These are phyloP conservation scores for Gymnorhina tibicen DNA, from an alignment of 2,113 vertebrate genomes.

Conservation along the genomic window DNA sequence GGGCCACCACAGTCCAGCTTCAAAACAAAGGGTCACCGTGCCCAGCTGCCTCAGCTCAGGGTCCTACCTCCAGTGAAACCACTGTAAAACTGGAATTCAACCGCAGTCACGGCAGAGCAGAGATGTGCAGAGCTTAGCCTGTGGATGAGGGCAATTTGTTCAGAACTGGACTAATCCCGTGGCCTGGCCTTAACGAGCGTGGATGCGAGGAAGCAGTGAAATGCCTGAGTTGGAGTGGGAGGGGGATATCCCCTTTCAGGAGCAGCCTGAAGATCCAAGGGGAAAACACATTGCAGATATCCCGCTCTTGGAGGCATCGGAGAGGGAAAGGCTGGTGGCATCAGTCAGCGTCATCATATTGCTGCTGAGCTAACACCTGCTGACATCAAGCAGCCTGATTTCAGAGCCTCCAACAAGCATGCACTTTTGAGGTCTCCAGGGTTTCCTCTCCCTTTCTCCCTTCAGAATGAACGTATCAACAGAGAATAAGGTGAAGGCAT, in stretches of 20 bases:
- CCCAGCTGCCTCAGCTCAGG: background rate
- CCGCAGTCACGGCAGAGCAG: accelerated
- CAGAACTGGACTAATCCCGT: background rate
- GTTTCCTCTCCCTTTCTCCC: background rate
- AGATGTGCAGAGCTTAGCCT: accelerated
- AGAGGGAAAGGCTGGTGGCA: background rate
- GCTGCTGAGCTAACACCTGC: background rate
- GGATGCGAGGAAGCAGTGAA: background rate
- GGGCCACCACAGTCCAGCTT: accelerated
- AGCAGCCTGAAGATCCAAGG: background rate
- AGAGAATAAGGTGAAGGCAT: background rate
- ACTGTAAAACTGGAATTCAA: background rate
- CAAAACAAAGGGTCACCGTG: accelerated
- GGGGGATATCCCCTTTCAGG: background rate
- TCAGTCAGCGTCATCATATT: accelerated
- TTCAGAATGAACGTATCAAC: background rate
- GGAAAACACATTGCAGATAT: background rate
- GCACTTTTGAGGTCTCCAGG: background rate
- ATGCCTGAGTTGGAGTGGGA: background rate
- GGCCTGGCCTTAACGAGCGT: accelerated
- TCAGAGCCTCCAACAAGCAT: background rate
- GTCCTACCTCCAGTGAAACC: background rate
- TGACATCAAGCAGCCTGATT: background rate
- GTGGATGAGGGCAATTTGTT: background rate
- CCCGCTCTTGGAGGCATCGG: background rate